Evolutionary conservation across 2,113 vertebrate species (phyloP).

Genomic region (Rhinopomastus cyanomelas): DNA sequence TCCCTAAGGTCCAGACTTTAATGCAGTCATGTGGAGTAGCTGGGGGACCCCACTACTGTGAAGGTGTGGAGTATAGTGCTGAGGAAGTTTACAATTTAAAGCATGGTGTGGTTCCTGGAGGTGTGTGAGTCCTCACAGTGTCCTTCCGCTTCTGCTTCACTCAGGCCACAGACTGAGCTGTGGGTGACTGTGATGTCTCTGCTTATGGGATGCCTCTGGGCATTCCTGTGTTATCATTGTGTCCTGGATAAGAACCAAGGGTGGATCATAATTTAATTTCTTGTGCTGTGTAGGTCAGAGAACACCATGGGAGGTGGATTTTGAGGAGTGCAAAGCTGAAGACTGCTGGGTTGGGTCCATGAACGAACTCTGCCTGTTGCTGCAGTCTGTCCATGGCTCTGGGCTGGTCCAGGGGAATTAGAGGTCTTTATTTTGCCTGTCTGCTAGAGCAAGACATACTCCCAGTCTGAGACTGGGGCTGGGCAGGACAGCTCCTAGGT

Average conservation of each 20-base stretch:
- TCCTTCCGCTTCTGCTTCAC: background rate
- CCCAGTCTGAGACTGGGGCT: background rate
- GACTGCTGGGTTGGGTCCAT: background rate
- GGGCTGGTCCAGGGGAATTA: background rate
- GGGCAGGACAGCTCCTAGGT: background rate
- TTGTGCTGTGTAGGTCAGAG: background rate
- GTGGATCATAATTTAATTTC: background rate
- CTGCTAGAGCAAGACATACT: background rate
- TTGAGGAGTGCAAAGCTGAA: background rate
- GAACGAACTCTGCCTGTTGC: background rate
- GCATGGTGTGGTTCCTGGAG: background rate
- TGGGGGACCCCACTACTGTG: background rate
- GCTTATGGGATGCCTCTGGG: background rate
- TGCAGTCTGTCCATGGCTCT: background rate
- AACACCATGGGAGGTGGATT: background rate
- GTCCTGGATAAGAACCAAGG: background rate
- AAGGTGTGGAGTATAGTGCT: background rate
- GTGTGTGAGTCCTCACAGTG: accelerated
- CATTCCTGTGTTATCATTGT: background rate
- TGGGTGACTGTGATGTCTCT: background rate
- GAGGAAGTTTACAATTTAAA: background rate
- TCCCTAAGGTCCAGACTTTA: too few species aligned
- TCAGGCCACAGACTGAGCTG: background rate
- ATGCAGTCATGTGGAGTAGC: accelerated
- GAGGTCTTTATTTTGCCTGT: background rate